Percentiles rank a stretch among this genome's conserved stretches.
Conservation (phyloP, 2,888 invertebrate genomes). For the Orthonychiurus folsomi region DNA sequence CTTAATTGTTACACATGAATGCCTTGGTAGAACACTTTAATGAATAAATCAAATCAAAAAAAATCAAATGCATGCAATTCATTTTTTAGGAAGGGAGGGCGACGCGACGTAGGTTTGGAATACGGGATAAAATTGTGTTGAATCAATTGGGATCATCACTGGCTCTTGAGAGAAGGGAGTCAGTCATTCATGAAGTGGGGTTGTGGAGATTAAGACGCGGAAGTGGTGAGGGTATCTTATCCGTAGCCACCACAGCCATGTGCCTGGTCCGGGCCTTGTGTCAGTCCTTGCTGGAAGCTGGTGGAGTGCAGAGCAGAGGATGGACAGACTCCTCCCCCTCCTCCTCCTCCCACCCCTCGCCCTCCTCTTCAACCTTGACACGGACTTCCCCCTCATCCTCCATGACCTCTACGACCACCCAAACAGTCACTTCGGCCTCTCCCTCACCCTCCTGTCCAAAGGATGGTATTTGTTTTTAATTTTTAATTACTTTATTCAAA, state of each 20-base stretch:
- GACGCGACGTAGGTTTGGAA: not conserved
- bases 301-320: no score
- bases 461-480: no score
- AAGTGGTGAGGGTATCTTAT: not conserved
- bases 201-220: not conserved
- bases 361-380: slow-evolving; percentile 9
- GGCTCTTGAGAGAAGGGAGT: not conserved
- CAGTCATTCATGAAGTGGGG: not conserved
- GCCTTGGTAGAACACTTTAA: no score
- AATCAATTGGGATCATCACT: not conserved
- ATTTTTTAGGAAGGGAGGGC: not conserved
- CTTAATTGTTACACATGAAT: no score
- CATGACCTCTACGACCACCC: not conserved
- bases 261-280: not conserved
- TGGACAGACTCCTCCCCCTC: no score
- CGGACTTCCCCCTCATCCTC: slow-evolving; percentile 2
- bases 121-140: not conserved
- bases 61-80: no score
- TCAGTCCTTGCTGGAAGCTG: no score
- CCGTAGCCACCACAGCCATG: not conserved
- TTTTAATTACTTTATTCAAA: no score
- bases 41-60: no score
- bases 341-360: not conserved
- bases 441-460: not conserved
- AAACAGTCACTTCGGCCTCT: slow-evolving; percentile 11